Evolutionary conservation across 2,797 vertebrate genomes (phyloP).

Genomic region (Mormyrus hasselquistii): DNA sequence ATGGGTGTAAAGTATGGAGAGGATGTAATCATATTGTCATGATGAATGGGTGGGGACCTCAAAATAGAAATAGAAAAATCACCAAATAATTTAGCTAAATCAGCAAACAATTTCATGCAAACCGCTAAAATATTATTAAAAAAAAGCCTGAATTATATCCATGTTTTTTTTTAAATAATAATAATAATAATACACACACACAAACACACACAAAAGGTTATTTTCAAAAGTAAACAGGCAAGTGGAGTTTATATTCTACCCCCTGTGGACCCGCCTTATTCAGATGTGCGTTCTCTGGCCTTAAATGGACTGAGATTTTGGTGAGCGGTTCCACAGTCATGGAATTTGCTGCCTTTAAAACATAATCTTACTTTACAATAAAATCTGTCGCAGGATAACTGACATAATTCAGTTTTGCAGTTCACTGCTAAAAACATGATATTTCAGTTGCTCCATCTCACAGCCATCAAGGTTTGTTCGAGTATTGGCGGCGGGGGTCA

Average conservation of each 20-base stretch:
- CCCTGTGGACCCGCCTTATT: neutral
- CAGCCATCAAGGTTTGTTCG: neutral
- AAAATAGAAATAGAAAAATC: neutral
- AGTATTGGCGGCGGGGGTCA: constrained; percentile 20
- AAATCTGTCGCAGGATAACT: neutral
- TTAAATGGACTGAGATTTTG: neutral
- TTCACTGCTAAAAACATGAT: neutral
- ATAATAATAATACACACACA: neutral
- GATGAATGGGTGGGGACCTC: neutral
- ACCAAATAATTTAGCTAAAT: neutral
- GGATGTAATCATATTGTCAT: neutral
- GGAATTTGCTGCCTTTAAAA: neutral
- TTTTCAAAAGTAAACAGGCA: neutral
- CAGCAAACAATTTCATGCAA: neutral
- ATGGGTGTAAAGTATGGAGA: neutral
- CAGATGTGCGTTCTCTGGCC: neutral
- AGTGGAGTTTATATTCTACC: neutral
- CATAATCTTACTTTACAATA: neutral
- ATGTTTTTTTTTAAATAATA: neutral
- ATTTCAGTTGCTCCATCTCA: neutral
- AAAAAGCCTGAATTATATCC: neutral
- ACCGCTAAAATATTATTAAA: neutral
- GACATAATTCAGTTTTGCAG: neutral
- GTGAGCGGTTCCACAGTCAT: neutral
- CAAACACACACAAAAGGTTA: neutral